Conservation (phyloP, 1,140 invertebrate species). For the Harpegnathos saltator region DNA sequence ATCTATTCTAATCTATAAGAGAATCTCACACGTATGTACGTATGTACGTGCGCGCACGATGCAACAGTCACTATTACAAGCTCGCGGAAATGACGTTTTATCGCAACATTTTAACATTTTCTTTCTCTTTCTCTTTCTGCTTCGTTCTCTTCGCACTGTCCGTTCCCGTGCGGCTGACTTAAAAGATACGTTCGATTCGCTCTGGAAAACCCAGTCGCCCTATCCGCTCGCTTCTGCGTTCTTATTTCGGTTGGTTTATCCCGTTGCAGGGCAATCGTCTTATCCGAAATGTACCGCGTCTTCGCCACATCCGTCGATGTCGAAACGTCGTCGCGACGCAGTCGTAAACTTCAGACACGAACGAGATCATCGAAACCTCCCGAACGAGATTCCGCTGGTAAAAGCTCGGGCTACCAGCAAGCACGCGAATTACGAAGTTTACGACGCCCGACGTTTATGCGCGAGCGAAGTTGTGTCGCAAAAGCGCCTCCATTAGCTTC, state of each 20-base stretch:
- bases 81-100: neutral
- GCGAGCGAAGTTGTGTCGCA: conserved; percentile 25
- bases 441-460: conserved; percentile 62
- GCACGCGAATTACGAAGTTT: conserved; percentile 62
- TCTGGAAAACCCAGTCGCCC: conserved; percentile 12
- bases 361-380: conserved; percentile 48
- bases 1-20: too few species aligned
- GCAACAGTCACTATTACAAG: conserved; percentile 3
- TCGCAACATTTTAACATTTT: neutral
- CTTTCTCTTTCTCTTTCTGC: neutral
- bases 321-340: conserved; percentile 19
- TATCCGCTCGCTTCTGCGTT: neutral
- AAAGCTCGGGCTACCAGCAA: conserved; percentile 49
- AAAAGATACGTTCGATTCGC: conserved; percentile 31
- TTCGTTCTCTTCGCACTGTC: neutral
- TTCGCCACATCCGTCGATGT: conserved; percentile 42
- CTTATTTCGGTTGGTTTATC: conserved; percentile 39
- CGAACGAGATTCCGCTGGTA: conserved; percentile 52
- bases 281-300: conserved; percentile 52
- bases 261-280: conserved; percentile 15
- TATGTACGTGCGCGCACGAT: neutral
- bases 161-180: neutral
- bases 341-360: conserved; percentile 53
- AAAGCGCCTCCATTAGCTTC: conserved; percentile 35
- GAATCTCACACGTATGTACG: too few species aligned